Base-by-base conservation (phyloP, 2,888 invertebrate species). In the Gandaritis pyraliata region DNA sequence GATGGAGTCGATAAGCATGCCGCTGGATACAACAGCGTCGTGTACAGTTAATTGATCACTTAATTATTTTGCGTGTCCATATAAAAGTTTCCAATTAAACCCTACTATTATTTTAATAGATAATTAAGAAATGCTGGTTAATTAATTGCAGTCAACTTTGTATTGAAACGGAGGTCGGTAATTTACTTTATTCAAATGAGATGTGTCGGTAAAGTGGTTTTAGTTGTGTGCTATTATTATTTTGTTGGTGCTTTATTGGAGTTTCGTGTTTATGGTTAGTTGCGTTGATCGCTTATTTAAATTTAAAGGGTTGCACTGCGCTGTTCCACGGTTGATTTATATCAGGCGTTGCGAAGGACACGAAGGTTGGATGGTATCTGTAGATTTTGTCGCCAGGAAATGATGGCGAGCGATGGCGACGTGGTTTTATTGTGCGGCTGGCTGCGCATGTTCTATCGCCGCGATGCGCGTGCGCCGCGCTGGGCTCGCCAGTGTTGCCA, bases 151-250 rank as follows among this genome's bases (percentile, higher is more conserved):
- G 77, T 78, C 80, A 85, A 85, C 81, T 82, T 84, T 85, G 74
- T 83, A 85, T 83, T 81, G 81, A 82, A 82, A 77, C 71, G 70
- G 72, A 76, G 72, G 74, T 74, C 68, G 69, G 83, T 88, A 85
- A 88, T 89, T 89, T 87, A 88, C 82, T 83, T 89, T 90, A 90
- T 90, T 90, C 85, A 90, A 90, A 90, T 90, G 86, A 89, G 88
- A 80, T 74, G 79, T 81, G 83, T 81, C 79, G 72, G 81, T 85
- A 83, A 82, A 87, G 88, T 85, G 86, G 83, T 76, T 86, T 88
- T 86, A 76, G 82, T 82, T 83, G 87, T 88, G 87, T 84, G 88
- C 88, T 86, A 89, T 89, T 90, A 91, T 90, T 88, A 88, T 88
- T 89, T 88, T 83, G 78, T 80, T n/a, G 78, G 85, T 89, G 85